Evolutionary conservation across 2,113 vertebrate species (phyloP), one percentile per base, ranked within the genome.

Genomic region (Indicator indicator): DNA sequence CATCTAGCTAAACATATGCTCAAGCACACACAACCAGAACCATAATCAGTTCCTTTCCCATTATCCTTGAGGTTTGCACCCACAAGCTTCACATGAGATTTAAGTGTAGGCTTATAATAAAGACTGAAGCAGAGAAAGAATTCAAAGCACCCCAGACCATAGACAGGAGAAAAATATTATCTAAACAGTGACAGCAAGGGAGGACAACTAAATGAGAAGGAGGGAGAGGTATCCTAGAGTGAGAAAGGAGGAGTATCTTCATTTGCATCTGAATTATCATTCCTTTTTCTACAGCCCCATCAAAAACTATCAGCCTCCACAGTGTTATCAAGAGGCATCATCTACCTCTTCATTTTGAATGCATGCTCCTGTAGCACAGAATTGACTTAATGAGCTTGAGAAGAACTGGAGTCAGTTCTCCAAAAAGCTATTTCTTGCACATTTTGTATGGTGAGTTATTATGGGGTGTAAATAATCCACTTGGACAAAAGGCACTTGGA

Each of bases 401-500:
- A 79, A 64, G 23, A 88, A 71, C 70, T 1, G 2, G 16, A 86
- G 20, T 11, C 16, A 60, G 33, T 33, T 83, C n/a, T 69, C 68
- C 60, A 23, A 64, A 84, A 78, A 82, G 32, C 9, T 12, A 38
- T 67, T 82, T 87, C 56, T 85, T 59, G 15, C 28, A 74, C 11
- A 44, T 63, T 78, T 59, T 59, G 16, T 36, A 74, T 9, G 26
- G 21, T 17, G 24, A 86, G 32, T 16, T 27, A 33, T 14, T 36
- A 12, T 56, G 8, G 14, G 50, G 55, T 36, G 7, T 14, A 80
- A 94, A 56, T 40, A 60, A 69, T 11, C 18, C 26, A 36, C 28
- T 24, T 23, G 28, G 32, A 70, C 1, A 2, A 56, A 83, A 46
- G 0, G 0, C 9, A 12, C 19, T 79, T 24, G 14, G 23, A 42